A percentile compares a stretch with the other conserved stretches of the same genome.
Conservation (phyloP, 2,888 invertebrate species). For the Malthinus seriepunctatus region DNA sequence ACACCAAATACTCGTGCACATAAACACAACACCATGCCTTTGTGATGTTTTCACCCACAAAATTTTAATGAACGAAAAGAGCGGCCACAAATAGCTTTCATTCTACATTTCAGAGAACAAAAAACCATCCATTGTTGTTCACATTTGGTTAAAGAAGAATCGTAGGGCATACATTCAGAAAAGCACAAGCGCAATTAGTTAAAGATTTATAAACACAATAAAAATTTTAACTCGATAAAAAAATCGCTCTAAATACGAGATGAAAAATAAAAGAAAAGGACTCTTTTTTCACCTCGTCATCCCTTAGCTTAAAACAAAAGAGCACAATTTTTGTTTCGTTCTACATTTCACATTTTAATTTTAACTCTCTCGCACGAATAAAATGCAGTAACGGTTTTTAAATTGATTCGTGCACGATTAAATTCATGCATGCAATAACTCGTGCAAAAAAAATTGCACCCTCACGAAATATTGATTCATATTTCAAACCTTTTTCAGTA, state of each 20-base stretch:
- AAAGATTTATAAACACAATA: too few species aligned
- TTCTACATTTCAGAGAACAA: conserved; percentile 9
- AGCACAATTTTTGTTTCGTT: not conserved
- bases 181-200: not conserved
- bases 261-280: too few species aligned
- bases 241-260: too few species aligned
- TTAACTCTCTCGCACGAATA: not conserved
- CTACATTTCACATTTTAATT: conserved; percentile 3
- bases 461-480: conserved; percentile 26
- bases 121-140: conserved; percentile 7
- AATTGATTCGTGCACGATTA: conserved; percentile 8
- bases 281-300: not conserved
- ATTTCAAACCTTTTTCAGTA: conserved; percentile 32
- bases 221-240: too few species aligned
- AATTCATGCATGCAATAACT: conserved; percentile 15
- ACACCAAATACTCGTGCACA: conserved; percentile 26
- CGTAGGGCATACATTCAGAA: not conserved
- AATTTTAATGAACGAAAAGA: conserved; percentile 27
- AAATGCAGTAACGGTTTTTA: conserved; percentile 1
- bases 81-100: conserved; percentile 21
- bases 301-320: not conserved
- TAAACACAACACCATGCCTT: conserved; percentile 28
- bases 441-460: conserved; percentile 20
- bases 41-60: conserved; percentile 27
- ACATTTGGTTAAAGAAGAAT: not conserved